phyloP scores from a whole-genome alignment of 2,888 invertebrate species.

The Andrena chrysosceles region DNA sequence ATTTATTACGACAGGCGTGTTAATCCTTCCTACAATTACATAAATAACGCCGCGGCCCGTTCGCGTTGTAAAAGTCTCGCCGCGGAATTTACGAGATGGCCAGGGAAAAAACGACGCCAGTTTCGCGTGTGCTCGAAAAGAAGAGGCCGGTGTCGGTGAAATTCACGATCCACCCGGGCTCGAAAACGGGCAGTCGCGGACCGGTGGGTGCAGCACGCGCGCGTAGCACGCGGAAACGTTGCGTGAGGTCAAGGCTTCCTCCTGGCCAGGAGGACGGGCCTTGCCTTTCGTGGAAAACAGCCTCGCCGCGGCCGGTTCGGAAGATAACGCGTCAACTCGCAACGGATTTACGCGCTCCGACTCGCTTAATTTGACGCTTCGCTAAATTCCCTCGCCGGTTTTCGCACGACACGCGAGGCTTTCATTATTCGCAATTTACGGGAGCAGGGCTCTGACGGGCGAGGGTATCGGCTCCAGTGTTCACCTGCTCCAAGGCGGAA shows the following conservation, averaged over 20 bases:
- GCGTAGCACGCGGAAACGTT: constrained; percentile 73
- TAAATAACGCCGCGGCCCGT: constrained; percentile 32
- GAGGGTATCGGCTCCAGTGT: too few species aligned
- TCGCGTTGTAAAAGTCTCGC: constrained; percentile 36
- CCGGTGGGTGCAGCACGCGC: constrained; percentile 28
- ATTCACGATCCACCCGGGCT: neutral
- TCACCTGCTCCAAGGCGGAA: constrained; percentile 7
- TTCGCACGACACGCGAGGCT: constrained; percentile 42
- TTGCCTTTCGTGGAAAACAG: constrained; percentile 63
- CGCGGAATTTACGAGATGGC: constrained; percentile 35
- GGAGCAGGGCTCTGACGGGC: neutral
- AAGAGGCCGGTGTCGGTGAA: constrained; percentile 1
- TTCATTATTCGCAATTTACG: constrained; percentile 32
- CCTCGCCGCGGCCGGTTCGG: constrained; percentile 47
- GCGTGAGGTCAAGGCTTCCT: constrained; percentile 70
- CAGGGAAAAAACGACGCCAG: constrained; percentile 11
- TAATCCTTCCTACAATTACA: constrained; percentile 53
- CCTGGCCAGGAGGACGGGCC: constrained; percentile 38
- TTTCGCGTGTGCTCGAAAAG: neutral
- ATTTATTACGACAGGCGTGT: constrained; percentile 49
- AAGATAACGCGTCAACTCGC: constrained; percentile 11
- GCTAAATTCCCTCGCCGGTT: constrained; percentile 4
- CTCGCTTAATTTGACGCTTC: constrained; percentile 30
- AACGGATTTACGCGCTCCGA: neutral
- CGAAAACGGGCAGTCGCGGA: constrained; percentile 19